Evolutionary conservation across 2,113 vertebrate genomes (phyloP).

Genomic region (Laticauda laticaudata): DNA sequence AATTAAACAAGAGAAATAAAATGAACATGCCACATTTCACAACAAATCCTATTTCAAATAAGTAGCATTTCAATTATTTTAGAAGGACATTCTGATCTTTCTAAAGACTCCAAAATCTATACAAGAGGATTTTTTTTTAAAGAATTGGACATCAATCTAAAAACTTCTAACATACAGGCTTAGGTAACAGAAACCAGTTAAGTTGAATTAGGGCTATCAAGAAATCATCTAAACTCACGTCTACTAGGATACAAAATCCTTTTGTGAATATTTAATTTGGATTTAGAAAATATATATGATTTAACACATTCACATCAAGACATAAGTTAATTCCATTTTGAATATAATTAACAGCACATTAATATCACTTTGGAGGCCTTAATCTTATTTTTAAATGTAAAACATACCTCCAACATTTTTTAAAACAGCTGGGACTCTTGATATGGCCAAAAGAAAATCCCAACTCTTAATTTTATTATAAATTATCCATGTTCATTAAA

Average conservation of each 20-base stretch:
- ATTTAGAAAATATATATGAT: not conserved
- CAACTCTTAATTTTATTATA: not conserved
- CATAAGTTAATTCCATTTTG: not conserved
- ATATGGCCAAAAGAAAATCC: not conserved
- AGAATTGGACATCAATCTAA: not conserved
- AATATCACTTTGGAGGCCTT: not conserved
- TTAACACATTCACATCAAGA: not conserved
- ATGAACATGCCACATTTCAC: slow-evolving; percentile 28
- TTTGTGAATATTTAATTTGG: not conserved
- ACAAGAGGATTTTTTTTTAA: slow-evolving; percentile 23
- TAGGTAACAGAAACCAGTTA: not conserved
- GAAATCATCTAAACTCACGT: not conserved
- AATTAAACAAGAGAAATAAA: slow-evolving; percentile 45
- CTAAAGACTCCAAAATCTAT: slow-evolving; percentile 11
- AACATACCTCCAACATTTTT: not conserved
- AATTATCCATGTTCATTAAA: not conserved
- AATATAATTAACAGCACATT: not conserved
- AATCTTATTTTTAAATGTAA: not conserved
- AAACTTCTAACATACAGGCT: not conserved
- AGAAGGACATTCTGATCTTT: slow-evolving; percentile 30
- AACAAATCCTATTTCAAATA: slow-evolving; percentile 47
- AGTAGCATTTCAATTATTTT: slow-evolving; percentile 21
- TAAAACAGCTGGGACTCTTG: not conserved
- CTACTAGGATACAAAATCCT: not conserved
- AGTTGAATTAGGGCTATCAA: not conserved